Percentiles rank a stretch among this genome's conserved stretches.
phyloP scores from a whole-genome alignment of 1,140 invertebrate genomes.

The Proctacanthus coquilletti region DNA sequence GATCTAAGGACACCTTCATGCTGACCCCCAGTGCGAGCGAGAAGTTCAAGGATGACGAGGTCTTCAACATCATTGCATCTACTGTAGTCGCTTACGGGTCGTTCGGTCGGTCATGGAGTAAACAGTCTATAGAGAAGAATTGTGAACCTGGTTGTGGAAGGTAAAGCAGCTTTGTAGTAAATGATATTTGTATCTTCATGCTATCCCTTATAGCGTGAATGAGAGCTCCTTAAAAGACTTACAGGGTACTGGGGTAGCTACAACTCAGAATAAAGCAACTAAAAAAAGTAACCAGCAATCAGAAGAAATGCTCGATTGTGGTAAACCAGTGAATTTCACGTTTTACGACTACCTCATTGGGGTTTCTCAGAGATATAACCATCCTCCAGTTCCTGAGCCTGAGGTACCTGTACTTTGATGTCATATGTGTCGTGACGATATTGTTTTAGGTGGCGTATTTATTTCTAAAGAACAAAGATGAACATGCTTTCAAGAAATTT shows the following conservation, averaged over 20 bases:
- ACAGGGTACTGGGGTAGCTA: background rate
- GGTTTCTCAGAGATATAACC: slow-evolving; percentile 54
- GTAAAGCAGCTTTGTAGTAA: background rate
- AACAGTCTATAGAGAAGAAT: slow-evolving; percentile 22
- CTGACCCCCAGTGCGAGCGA: slow-evolving; percentile 3
- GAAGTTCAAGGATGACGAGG: slow-evolving; percentile 34
- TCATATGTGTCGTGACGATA: background rate
- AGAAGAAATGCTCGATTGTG: slow-evolving; percentile 61
- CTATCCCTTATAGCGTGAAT: background rate
- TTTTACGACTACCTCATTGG: slow-evolving; percentile 77
- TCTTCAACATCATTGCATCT: slow-evolving; percentile 48
- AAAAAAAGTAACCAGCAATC: slow-evolving; percentile 31
- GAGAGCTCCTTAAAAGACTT: background rate
- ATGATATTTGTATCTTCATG: background rate
- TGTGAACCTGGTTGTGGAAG: background rate
- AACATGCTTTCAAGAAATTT: slow-evolving; percentile 46
- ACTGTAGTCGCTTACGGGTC: slow-evolving; percentile 39
- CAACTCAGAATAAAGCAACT: slow-evolving; percentile 3
- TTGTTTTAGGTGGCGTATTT: slow-evolving; percentile 9
- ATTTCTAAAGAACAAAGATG: slow-evolving; percentile 34
- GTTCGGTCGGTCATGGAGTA: slow-evolving; percentile 46
- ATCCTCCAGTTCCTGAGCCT: slow-evolving; percentile 49
- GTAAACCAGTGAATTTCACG: slow-evolving; percentile 73
- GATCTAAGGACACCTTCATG: background rate
- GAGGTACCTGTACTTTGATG: slow-evolving; percentile 23